Evolutionary conservation across 1,140 invertebrate species (phyloP), one percentile per base, ranked within the genome.

Genomic region (Anthonomus grandis): DNA sequence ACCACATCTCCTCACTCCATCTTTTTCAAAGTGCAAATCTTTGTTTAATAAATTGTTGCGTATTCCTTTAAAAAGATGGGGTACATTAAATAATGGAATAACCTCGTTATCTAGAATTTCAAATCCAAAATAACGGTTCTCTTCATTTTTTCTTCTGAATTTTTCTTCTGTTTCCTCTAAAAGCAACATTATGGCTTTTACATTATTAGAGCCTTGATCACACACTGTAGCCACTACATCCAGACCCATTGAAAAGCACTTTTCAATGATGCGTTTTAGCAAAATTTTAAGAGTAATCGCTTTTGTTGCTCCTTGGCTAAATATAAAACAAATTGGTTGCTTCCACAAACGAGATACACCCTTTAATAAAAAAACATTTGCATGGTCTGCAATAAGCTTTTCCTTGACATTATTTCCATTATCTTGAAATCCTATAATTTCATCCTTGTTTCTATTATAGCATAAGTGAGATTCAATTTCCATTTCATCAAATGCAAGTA

Each of bases 1-100:
- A 13, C 56, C 60, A 19, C 54, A 21, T 44, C 23, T 54, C 5
- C 6, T 36, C n/a, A 21, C n/a, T 18, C 24, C 37, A 41, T 59
- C 47, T 12, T 25, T 13, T n/a, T 6, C 34, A 27, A 39, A 63
- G 18, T 41, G 36, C 42, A 56, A 47, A 49, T 63, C 19, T 51
- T 59, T 59, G 27, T 34, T 49, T 4, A 56, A 31, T 12, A 63
- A 18, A 47, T 59, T 63, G 56, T 72, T 69, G 19, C 68, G 13
- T 10, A 72, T 56, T 2, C 69, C 62, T 57, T 72, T 72, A 19
- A 70, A 57, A 2, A 73, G 41, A 47, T 72, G 70, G 13, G 71
- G 70, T 24, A 68, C 58, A 56, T 70, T 66, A 59, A 58, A 70
- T 3, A 70, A 46, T 15, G 67, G 67, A 13, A 70, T 25, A 13